Evolutionary conservation across 2,888 invertebrate species (phyloP), one percentile per base, ranked within the genome.

Genomic region (Nemotelus pantherinus): DNA sequence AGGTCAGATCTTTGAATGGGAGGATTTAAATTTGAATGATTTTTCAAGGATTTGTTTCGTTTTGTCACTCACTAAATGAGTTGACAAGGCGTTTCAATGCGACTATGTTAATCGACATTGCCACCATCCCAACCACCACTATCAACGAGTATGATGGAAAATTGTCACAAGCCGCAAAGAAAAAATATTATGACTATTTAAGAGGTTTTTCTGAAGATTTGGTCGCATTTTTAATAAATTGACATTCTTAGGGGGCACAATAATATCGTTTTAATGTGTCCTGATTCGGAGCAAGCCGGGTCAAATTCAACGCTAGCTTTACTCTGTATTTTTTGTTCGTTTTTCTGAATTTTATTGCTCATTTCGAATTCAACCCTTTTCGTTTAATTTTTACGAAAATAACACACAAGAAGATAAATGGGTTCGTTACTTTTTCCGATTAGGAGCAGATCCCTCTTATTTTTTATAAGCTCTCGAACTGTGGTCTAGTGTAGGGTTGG

Each of bases 11-110:
- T 5, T 65, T 43, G 45, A 65, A 65, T 5, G 47, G 55, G 47
- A 3, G 55, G 39, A 10, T 55, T 53, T 41, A 39, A 55, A 70
- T 70, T 70, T 55, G 5, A 47, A 47, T 67, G 53, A 70, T 53
- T 41, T 70, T 68, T 68, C 65, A 2, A 48, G 53, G 50, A 68
- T 70, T 70, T 70, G 55, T 43, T 53, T 70, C 55, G 70, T 55
- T 55, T 70, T 55, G 70, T 70, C 70, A 70, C 70, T 43, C 55
- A 70, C 3, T 70, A 70, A 70, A 70, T 55, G 70, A 55, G 9
- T 55, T 39, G 48, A 47, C 55, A 9, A 47, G 65, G n/a, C 44
- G 43, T 63, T 4, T 10, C 39, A n/a, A 6, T 43, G 63, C 6
- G 63, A 1, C 43, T 4, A 43, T 63, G 39, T 5, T 6, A n/a